A percentile compares a stretch with the other conserved stretches of the same genome.
These are phyloP conservation scores for Taphrorychus bicolor DNA, from an alignment of 2,888 invertebrate genomes.

Conservation along the genomic window DNA sequence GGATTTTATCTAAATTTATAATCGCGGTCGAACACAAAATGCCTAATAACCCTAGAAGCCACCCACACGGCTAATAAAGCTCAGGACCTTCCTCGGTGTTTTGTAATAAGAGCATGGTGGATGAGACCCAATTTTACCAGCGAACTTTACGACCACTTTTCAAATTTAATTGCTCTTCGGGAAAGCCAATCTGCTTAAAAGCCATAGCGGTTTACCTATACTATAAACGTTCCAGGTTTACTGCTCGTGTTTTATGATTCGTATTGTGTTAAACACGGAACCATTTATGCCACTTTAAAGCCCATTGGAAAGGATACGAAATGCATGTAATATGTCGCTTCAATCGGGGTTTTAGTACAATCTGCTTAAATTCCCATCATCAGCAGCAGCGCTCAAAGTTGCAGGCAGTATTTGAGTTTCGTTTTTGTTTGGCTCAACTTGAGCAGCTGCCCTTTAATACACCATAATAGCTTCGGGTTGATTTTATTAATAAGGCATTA, in stretches of 20 bases:
- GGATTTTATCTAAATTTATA: too few relatives aligned
- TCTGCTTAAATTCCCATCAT: not conserved
- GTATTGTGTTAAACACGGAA: not conserved
- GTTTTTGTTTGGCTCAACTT: too few relatives aligned
- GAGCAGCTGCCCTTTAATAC: too few relatives aligned
- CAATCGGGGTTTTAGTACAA: too few relatives aligned
- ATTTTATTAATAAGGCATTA: too few relatives aligned
- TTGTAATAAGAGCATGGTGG: not conserved
- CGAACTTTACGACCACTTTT: not conserved
- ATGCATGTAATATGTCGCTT: too few relatives aligned
- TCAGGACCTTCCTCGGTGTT: not conserved
- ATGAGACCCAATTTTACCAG: not conserved
- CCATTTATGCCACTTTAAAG: not conserved
- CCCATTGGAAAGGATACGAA: not conserved
- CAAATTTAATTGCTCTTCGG: constrained; percentile 1
- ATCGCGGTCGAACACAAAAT: too few relatives aligned
- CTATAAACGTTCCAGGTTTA: not conserved
- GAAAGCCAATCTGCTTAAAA: constrained; percentile 15
- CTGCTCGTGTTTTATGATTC: not conserved
- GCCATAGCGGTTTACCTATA: constrained; percentile 1
- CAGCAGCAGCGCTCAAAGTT: not conserved
- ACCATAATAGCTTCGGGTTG: too few relatives aligned
- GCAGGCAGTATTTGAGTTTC: not conserved
- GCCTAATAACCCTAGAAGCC: too few relatives aligned
- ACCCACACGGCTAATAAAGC: too few relatives aligned